Evolutionary conservation across 2,797 vertebrate genomes (phyloP), one percentile per base, ranked within the genome.

Genomic region (Lithobates pipiens): DNA sequence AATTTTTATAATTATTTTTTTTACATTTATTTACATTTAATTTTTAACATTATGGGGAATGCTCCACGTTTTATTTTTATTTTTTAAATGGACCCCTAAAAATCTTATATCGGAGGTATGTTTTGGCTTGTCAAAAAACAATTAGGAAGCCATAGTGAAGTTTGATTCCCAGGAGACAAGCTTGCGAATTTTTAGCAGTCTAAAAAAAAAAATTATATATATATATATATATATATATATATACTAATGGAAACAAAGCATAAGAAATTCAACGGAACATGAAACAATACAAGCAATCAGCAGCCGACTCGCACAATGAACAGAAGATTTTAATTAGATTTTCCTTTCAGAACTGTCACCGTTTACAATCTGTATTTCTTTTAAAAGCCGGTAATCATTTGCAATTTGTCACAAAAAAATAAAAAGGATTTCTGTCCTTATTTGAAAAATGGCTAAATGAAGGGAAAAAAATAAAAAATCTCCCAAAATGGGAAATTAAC

Each of bases 291-390:
- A 82, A 86, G 73, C 67, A 82, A 82, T 86, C 75, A 86, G 75
- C 29, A 54, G 39, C 29, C 61, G 27, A 54, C 44, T 61, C 36
- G 8, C 57, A 39, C 80, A 82, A 73, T 86, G 75, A 77, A 42
- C 11, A 65, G 61, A 36, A 75, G 85, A 86, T 82, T 77, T 86
- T 82, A 86, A 86, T 86, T 86, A 86, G 75, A 78, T 86, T 86
- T 86, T 77, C 80, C 46, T 82, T 34, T 77, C 63, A 77, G 39
- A 77, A 65, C 85, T 67, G 78, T 76, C 79, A 25, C 65, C 67
- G 63, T 82, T 82, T 77, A 86, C 85, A 65, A 82, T 82, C 67
- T 77, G 18, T 54, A 46, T 85, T 86, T 81, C 36, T 82, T 69
- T 44, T 57, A 71, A 76, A 76, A 78, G 57, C 39, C 46, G 15